These are phyloP conservation scores for Cotesia congregata DNA, from an alignment of 2,888 invertebrate species.

Conservation along the genomic window DNA sequence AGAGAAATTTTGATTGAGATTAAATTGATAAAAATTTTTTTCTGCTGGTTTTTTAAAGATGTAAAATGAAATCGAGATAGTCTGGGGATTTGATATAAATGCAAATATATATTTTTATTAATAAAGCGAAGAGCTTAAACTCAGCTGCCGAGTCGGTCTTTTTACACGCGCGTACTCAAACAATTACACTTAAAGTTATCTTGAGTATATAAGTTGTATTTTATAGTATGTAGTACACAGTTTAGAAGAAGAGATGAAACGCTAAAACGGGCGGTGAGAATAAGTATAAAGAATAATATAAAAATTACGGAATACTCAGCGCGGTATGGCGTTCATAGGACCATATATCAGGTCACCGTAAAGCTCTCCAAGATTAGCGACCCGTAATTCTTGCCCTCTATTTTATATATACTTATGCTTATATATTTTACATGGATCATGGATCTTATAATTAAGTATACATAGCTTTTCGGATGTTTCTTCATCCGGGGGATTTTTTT, in stretches of 20 bases:
- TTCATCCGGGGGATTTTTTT: background rate
- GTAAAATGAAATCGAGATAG: background rate
- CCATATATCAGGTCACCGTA: conserved; percentile 54
- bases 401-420: conserved; percentile 22
- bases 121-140: background rate
- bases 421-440: conserved; percentile 13
- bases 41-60: too few relatives aligned
- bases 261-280: background rate
- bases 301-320: conserved; percentile 43
- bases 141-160: background rate
- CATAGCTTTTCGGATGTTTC: background rate
- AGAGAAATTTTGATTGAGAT: too few relatives aligned
- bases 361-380: conserved; percentile 60
- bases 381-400: conserved; percentile 53
- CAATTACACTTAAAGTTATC: background rate
- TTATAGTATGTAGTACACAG: too few relatives aligned
- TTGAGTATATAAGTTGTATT: background rate
- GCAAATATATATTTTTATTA: background rate
- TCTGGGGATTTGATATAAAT: background rate
- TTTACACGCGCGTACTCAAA: background rate
- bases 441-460: background rate
- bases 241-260: background rate
- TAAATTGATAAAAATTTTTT: too few relatives aligned
- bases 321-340: conserved; percentile 38
- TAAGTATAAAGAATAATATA: background rate